Percentiles rank a stretch among this genome's conserved stretches.
Conservation (phyloP, 2,888 invertebrate species). For the Apoda limacodes region DNA sequence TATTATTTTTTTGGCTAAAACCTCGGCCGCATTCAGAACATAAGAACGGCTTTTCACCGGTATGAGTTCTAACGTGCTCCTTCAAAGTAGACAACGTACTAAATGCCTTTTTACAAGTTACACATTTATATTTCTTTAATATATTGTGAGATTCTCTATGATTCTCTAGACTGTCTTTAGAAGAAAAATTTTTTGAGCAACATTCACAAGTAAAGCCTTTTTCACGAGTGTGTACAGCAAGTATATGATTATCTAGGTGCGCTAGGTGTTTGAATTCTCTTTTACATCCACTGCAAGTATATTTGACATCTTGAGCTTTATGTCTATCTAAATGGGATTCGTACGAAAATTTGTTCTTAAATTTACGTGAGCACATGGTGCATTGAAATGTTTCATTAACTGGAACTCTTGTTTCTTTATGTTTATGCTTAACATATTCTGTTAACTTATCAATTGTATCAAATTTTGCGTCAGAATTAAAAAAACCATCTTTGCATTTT, state of each 20-base stretch:
- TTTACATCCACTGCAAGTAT: slow-evolving; percentile 43
- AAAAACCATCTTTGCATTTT: slow-evolving; percentile 1
- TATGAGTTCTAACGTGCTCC: slow-evolving; percentile 69
- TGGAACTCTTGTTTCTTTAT: slow-evolving; percentile 6
- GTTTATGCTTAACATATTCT: slow-evolving; percentile 9
- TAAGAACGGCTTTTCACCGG: slow-evolving; percentile 70
- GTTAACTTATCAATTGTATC: slow-evolving; percentile 6
- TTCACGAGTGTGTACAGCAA: slow-evolving; percentile 50
- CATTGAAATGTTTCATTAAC: slow-evolving; percentile 33
- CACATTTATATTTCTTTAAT: slow-evolving; percentile 62
- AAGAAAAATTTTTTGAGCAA: slow-evolving; percentile 50
- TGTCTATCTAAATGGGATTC: slow-evolving; percentile 40
- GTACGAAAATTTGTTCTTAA: slow-evolving; percentile 39
- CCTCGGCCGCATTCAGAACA: slow-evolving; percentile 69
- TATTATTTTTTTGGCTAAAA: slow-evolving; percentile 71
- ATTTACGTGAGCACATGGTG: slow-evolving; percentile 44
- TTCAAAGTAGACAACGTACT: slow-evolving; percentile 68
- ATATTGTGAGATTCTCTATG: slow-evolving; percentile 58
- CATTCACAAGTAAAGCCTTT: slow-evolving; percentile 53
- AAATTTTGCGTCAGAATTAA: slow-evolving; percentile 5
- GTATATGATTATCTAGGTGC: slow-evolving; percentile 63
- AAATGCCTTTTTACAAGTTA: slow-evolving; percentile 48
- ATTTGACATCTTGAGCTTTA: slow-evolving; percentile 31
- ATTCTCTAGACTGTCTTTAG: slow-evolving; percentile 44
- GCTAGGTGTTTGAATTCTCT: slow-evolving; percentile 68